Conservation (phyloP, 2,888 invertebrate genomes). For the Stenodema calcarata region DNA sequence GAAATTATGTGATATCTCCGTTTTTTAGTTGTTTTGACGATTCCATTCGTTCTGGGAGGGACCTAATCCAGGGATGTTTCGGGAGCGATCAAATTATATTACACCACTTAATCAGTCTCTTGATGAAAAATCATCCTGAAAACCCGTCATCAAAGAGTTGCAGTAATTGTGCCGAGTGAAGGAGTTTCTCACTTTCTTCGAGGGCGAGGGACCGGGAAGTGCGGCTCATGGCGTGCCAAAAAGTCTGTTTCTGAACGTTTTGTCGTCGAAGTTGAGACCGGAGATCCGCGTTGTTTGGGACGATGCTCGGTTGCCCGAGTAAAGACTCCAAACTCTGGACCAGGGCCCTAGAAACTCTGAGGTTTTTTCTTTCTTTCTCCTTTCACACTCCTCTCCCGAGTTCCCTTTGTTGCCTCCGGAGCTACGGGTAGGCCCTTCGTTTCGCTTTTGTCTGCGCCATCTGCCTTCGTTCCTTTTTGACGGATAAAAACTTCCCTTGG, state of each 20-base stretch:
- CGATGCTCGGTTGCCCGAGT: background rate
- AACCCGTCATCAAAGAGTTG: background rate
- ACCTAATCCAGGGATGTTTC: too few species aligned
- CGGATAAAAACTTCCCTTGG: constrained; percentile 33
- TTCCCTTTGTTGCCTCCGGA: background rate
- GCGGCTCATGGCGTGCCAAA: background rate
- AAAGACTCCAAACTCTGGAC: background rate
- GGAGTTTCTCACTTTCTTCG: background rate
- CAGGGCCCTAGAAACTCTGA: background rate
- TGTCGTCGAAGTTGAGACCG: background rate
- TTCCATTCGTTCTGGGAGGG: too few species aligned
- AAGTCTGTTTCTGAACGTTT: constrained; percentile 1
- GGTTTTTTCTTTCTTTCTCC: constrained; percentile 1
- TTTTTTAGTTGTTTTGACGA: too few species aligned
- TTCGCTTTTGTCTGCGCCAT: constrained; percentile 32
- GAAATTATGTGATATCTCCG: too few species aligned
- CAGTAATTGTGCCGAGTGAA: background rate
- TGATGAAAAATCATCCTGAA: background rate
- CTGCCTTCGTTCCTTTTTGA: constrained; percentile 15
- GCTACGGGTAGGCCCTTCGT: background rate
- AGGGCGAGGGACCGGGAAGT: background rate
- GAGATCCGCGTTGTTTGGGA: background rate
- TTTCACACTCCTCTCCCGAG: background rate
- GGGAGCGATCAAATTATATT: too few species aligned
- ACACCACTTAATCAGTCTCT: background rate